phyloP scores from a whole-genome alignment of 2,888 invertebrate genomes.

The Lagria hirta region DNA sequence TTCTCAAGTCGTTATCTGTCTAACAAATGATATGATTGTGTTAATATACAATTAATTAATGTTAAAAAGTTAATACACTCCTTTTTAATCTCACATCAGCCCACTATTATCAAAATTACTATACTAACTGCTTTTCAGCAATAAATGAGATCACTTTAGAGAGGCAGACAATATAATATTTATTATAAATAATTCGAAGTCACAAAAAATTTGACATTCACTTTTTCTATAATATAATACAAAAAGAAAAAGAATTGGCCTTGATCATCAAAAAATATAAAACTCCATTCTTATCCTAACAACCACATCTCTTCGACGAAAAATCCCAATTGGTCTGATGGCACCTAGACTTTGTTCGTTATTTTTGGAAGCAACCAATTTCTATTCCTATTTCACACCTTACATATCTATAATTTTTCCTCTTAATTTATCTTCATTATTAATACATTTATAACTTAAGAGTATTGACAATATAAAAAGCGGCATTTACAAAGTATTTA shows the following conservation, averaged over 20 bases:
- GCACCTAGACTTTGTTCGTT: constrained; percentile 5
- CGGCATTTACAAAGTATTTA: constrained; percentile 21
- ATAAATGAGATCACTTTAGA: constrained; percentile 7
- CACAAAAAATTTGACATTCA: constrained; percentile 14
- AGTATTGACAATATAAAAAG: constrained; percentile 30
- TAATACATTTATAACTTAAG: constrained; percentile 14
- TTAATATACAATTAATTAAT: too few species aligned
- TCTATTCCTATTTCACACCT: constrained; percentile 10
- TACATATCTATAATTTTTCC: constrained; percentile 13
- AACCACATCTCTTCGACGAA: constrained; percentile 1
- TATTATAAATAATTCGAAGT: constrained; percentile 17
- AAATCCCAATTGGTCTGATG: constrained; percentile 8
- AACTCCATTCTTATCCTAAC: constrained; percentile 11
- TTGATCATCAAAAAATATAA: constrained; percentile 16
- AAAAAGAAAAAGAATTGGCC: constrained; percentile 7
- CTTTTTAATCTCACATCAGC: too few species aligned
- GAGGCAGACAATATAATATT: constrained; percentile 13
- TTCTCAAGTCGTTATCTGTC: too few species aligned
- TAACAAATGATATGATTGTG: constrained; percentile 24
- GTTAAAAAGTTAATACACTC: too few species aligned
- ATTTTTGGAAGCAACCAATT: constrained; percentile 11
- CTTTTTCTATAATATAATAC: constrained; percentile 13
- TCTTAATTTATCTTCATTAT: too few species aligned
- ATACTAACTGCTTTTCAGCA: constrained; percentile 12
- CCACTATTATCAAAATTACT: too few species aligned